These are phyloP conservation scores for Metallyticus violacea DNA, from an alignment of 2,888 invertebrate species.

Conservation along the genomic window DNA sequence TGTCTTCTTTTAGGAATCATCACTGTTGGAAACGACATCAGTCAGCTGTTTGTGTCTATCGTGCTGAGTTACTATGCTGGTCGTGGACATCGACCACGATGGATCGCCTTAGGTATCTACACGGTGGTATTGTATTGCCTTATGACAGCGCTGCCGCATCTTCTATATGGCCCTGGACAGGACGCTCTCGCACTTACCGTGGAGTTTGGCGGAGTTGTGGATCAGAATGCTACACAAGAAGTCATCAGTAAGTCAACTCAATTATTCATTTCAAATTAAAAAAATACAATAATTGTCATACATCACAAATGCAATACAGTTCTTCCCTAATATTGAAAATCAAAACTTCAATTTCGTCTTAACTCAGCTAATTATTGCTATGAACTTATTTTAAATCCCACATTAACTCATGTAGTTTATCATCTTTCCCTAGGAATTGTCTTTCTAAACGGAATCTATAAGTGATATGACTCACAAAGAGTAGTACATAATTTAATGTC, in stretches of 20 bases:
- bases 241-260: constrained; percentile 36
- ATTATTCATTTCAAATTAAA: too few species aligned
- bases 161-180: constrained; percentile 65
- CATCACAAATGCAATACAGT: too few species aligned
- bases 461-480: too few species aligned
- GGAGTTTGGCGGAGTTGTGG: constrained; percentile 52
- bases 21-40: constrained; percentile 71
- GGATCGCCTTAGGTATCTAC: constrained; percentile 63
- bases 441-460: too few species aligned
- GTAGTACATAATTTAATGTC: too few species aligned
- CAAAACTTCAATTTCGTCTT: too few species aligned
- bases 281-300: too few species aligned
- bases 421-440: too few species aligned
- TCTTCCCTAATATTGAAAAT: too few species aligned
- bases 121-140: constrained; percentile 64
- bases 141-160: constrained; percentile 64
- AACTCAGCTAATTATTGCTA: too few species aligned
- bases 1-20: constrained; percentile 58
- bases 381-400: too few species aligned
- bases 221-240: constrained; percentile 46
- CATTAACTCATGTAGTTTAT: too few species aligned
- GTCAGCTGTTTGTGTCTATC: constrained; percentile 64
- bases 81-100: constrained; percentile 67
- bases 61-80: constrained; percentile 68
- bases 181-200: constrained; percentile 61